Evolutionary conservation across 1,140 invertebrate species (phyloP).

Genomic region (Pseudomyrmex concolor): DNA sequence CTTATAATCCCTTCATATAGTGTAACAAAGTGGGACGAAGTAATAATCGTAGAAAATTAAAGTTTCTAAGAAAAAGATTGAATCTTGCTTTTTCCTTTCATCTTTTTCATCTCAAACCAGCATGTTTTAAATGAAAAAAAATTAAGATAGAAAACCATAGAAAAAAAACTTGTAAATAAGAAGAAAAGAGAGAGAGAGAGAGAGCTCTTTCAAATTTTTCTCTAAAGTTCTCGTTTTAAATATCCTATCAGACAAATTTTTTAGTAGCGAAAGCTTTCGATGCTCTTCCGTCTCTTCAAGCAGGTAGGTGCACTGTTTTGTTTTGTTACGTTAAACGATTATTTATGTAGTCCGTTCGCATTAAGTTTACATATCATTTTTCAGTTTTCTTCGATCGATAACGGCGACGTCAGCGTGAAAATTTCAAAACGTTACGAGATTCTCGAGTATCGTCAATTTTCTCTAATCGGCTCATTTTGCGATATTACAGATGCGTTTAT

Average conservation of each 20-base stretch:
- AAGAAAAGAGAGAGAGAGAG: background rate
- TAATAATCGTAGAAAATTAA: background rate
- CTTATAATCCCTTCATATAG: background rate
- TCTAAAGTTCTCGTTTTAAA: background rate
- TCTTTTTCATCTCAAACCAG: background rate
- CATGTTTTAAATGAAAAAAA: no score
- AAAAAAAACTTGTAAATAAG: background rate
- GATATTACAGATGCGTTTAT: conserved; percentile 18
- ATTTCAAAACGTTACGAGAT: background rate
- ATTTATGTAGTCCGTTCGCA: conserved; percentile 14
- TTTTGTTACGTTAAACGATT: conserved; percentile 6
- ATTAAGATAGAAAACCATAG: no score
- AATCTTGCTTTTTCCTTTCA: background rate
- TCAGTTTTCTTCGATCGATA: conserved; percentile 6
- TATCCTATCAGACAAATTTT: background rate
- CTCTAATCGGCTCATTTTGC: conserved; percentile 1
- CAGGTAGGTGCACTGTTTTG: conserved; percentile 38
- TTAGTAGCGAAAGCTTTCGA: conserved; percentile 26
- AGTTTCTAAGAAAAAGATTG: background rate
- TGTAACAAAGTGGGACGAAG: background rate
- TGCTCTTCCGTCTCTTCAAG: conserved; percentile 6
- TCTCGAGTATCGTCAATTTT: background rate
- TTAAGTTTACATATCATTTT: conserved; percentile 13
- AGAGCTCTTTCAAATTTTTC: conserved; percentile 5
- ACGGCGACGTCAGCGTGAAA: background rate